Evolutionary conservation across 2,113 vertebrate species (phyloP).

Genomic region (Sula dactylatra): DNA sequence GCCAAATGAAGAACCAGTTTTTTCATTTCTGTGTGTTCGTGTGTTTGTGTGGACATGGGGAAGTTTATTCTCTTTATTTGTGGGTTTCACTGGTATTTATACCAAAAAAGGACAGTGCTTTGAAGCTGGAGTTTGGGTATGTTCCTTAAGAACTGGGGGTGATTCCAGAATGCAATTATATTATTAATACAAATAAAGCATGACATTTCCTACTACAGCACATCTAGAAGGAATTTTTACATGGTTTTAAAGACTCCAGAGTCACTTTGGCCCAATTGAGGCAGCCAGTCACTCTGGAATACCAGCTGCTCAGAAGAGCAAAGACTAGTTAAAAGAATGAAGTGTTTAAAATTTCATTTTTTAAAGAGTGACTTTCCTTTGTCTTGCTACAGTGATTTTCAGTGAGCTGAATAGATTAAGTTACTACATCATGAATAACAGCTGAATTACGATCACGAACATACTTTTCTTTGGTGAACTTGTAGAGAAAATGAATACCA

Average conservation of each 20-base stretch:
- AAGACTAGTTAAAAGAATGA: neutral
- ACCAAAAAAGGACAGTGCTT: neutral
- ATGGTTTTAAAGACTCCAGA: neutral
- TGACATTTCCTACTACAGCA: neutral
- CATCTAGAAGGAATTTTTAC: neutral
- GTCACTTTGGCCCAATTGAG: neutral
- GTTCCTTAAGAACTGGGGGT: neutral
- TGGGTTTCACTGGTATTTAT: neutral
- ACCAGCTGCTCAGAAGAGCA: neutral
- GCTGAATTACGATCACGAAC: neutral
- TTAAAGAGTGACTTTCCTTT: neutral
- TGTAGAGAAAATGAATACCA: slow-evolving; percentile 15
- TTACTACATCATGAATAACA: neutral
- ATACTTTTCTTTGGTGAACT: neutral
- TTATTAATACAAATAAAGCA: neutral
- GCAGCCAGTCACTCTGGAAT: neutral
- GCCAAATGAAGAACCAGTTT: neutral
- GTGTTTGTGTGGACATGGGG: neutral
- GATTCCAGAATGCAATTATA: slow-evolving; percentile 29
- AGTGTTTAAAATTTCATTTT: neutral
- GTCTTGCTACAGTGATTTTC: neutral
- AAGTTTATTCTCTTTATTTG: neutral
- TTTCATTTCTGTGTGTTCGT: neutral
- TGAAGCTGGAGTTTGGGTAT: neutral
- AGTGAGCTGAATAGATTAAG: neutral